Conservation (phyloP, 1,140 invertebrate genomes). For the Diplogasteroides magnus region DNA sequence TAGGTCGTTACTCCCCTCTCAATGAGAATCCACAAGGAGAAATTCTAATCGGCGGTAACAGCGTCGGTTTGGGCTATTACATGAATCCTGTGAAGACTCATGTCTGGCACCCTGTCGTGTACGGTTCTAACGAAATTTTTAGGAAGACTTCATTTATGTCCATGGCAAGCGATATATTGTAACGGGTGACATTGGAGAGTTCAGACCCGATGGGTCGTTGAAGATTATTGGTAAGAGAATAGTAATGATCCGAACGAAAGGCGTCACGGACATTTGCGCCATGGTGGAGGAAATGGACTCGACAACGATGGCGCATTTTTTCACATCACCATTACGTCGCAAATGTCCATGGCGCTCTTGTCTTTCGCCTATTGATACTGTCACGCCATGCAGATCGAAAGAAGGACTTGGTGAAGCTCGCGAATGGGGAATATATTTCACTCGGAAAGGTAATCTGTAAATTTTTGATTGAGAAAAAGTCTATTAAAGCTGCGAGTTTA, state of each 20-base stretch:
- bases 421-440: constrained; percentile 83
- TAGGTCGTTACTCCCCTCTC: constrained; percentile 71
- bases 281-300: no score
- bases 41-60: constrained; percentile 81
- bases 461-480: no score
- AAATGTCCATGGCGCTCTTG: no score
- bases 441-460: constrained; percentile 68
- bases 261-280: no score
- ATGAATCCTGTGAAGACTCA: constrained; percentile 79
- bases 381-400: constrained; percentile 70
- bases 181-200: constrained; percentile 91
- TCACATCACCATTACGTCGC: no score
- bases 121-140: background rate
- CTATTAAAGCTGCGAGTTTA: no score
- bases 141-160: constrained; percentile 79
- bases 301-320: no score
- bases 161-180: constrained; percentile 81
- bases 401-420: constrained; percentile 94
- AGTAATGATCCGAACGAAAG: no score
- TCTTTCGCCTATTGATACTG: no score
- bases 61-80: constrained; percentile 87
- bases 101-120: background rate
- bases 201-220: constrained; percentile 82
- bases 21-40: constrained; percentile 89
- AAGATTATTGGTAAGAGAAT: constrained; percentile 92